These are phyloP conservation scores for Jacana jacana DNA, from an alignment of 2,113 vertebrate species.

Conservation along the genomic window DNA sequence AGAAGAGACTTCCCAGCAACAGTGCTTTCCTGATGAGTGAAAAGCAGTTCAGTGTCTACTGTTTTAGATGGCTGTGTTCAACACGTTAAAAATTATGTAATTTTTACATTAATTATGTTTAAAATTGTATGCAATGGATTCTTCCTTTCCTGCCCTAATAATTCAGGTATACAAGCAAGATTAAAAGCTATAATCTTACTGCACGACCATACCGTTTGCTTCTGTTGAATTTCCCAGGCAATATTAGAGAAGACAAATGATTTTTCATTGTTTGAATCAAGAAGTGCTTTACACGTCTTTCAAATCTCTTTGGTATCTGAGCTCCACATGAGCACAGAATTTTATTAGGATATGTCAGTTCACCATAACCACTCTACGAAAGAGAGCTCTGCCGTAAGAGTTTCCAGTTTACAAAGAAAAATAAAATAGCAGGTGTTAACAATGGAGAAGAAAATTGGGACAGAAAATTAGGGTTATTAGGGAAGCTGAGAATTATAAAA, in stretches of 20 bases:
- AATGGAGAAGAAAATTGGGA: slow-evolving; percentile 3
- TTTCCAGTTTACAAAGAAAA: background rate
- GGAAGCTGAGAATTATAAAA: slow-evolving; percentile 28
- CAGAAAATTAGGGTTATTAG: slow-evolving; percentile 23
- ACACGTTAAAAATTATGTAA: background rate
- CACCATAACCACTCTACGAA: background rate
- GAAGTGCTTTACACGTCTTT: background rate
- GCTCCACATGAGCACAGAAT: background rate
- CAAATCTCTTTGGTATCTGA: background rate
- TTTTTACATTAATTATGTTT: background rate
- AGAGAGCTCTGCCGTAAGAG: background rate
- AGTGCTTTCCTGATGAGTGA: background rate
- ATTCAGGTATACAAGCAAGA: background rate
- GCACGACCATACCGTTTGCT: background rate
- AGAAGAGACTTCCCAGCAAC: background rate
- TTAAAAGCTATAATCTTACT: background rate
- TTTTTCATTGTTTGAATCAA: background rate
- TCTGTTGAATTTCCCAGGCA: background rate
- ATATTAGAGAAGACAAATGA: background rate
- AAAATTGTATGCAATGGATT: background rate
- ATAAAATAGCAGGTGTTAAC: slow-evolving; percentile 13
- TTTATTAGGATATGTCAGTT: background rate
- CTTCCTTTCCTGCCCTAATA: background rate
- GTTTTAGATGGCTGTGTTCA: background rate
- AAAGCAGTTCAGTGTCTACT: background rate